Base-by-base conservation (phyloP, 35 echinoderm and acorn worm species). In the Strongylocentrotus purpuratus region DNA sequence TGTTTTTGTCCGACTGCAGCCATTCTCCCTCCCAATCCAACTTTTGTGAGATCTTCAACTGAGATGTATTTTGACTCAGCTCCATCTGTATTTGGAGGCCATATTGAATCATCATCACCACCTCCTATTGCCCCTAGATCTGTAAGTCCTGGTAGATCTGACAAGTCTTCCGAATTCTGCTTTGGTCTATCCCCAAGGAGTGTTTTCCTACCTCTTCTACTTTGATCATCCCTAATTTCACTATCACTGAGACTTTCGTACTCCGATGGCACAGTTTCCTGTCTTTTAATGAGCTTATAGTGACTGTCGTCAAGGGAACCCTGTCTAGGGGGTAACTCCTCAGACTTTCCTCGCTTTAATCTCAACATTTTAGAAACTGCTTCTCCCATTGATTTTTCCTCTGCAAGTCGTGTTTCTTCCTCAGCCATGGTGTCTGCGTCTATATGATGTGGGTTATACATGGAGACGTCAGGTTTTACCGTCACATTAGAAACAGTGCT, bases 161-260 rank as follows among this genome's bases (percentile, higher is more conserved):
- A 94, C 47, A 86, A 86, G 20, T 47, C 87, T 92, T 71, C 88
- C 7, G 47, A 87, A 33, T n/a, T 47, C 50, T 95, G 52, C 31
- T 94, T 97, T n/a, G 96, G 95, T 87, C 94, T 87, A 88, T 95
- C 95, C 13, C 95, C 95, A 6, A 95, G 70, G 12, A 95, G 85
- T 46, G 70, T 88, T 88, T 52, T 87, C 65, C 46, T 95, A 61
- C 46, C 45, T 45, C 31, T 85, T 32, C 85, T 45, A 71, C 33
- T 47, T 18, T 95, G 33, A n/a, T 94, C 92, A 55, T 61, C 33
- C 61, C 94, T 95, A 47, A 97, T 59, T 95, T 97, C 96, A 94
- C 96, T 97, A 85, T 97, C 96, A 91, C 96, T 97, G 4, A 95
- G 92, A 90, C 91, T 95, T 48, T 97, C 96, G 94, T 97, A 95